phyloP scores from a whole-genome alignment of 2,888 invertebrate genomes.

The Xestia c-nigrum region DNA sequence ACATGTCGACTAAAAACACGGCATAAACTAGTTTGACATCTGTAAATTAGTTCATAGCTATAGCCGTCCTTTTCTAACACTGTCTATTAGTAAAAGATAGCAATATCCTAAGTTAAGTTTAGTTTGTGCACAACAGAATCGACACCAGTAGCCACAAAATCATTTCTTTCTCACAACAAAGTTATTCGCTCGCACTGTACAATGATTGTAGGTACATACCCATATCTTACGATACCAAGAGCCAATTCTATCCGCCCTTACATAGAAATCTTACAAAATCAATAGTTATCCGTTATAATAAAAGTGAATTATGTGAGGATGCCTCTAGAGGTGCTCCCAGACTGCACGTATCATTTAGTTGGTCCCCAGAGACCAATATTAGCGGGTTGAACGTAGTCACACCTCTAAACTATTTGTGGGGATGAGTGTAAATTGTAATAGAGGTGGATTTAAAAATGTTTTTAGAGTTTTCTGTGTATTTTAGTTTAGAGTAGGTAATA shows the following conservation, averaged over 20 bases:
- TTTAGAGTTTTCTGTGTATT: conserved; percentile 25
- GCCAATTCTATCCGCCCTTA: not conserved
- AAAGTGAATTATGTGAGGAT: conserved; percentile 24
- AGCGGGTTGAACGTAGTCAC: conserved; percentile 8
- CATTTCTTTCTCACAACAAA: too few species aligned
- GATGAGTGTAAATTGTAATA: conserved; percentile 52
- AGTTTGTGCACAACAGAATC: too few species aligned
- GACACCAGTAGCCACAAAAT: too few species aligned
- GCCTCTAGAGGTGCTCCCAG: conserved; percentile 9
- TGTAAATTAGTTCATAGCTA: too few species aligned
- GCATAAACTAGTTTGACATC: too few species aligned
- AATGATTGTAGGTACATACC: not conserved
- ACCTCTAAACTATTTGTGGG: conserved; percentile 31
- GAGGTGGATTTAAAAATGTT: conserved; percentile 37
- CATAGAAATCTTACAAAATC: conserved; percentile 22
- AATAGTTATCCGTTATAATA: conserved; percentile 37
- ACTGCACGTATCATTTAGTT: conserved; percentile 45
- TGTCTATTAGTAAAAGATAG: too few species aligned
- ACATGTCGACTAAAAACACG: too few species aligned
- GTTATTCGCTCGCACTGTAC: not conserved
- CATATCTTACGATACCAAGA: not conserved
- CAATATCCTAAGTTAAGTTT: too few species aligned
- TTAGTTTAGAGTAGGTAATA: conserved; percentile 17
- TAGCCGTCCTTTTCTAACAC: too few species aligned
- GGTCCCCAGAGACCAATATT: conserved; percentile 35